Conservation (phyloP, 2,888 invertebrate genomes). For the Hirtodrosophila histrioides region DNA sequence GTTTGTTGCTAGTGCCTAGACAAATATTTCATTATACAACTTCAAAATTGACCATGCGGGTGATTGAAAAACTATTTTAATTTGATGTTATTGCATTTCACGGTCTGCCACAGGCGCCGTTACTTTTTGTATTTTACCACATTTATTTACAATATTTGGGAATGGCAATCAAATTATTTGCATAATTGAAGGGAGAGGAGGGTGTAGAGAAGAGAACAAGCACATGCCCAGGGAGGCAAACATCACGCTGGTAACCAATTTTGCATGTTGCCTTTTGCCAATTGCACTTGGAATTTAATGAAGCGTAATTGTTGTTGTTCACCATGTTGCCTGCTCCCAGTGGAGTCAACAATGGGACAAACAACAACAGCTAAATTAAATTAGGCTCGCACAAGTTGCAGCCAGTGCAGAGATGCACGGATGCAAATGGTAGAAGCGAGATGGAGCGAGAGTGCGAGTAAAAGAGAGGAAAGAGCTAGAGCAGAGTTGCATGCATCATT, state of each 20-base stretch:
- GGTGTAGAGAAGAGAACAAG: not conserved
- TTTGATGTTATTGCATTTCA: constrained; percentile 71
- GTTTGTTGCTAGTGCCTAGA: not conserved
- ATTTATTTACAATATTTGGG: constrained; percentile 69
- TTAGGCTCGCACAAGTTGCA: constrained; percentile 57
- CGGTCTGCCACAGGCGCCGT: constrained; percentile 51
- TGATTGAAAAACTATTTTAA: constrained; percentile 64
- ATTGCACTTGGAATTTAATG: constrained; percentile 75
- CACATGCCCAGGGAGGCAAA: constrained; percentile 10
- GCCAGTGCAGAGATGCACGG: not conserved
- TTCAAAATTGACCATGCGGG: constrained; percentile 45
- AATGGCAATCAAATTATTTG: constrained; percentile 71
- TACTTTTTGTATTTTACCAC: constrained; percentile 34
- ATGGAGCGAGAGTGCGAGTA: not conserved
- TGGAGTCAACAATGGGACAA: constrained; percentile 34
- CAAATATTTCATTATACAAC: constrained; percentile 64
- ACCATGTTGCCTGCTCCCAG: constrained; percentile 35
- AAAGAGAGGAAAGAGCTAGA: too few species aligned
- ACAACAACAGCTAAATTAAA: constrained; percentile 51
- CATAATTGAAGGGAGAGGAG: constrained; percentile 63
- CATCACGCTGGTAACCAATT: constrained; percentile 52
- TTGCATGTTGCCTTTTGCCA: constrained; percentile 61
- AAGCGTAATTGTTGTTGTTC: constrained; percentile 72
- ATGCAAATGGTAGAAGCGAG: not conserved
- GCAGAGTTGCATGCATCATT: constrained; percentile 49